Percentiles rank a stretch among this genome's conserved stretches.
Evolutionary conservation across 2,113 vertebrate genomes (phyloP).

Genomic region (Salvelinus alpinus): DNA sequence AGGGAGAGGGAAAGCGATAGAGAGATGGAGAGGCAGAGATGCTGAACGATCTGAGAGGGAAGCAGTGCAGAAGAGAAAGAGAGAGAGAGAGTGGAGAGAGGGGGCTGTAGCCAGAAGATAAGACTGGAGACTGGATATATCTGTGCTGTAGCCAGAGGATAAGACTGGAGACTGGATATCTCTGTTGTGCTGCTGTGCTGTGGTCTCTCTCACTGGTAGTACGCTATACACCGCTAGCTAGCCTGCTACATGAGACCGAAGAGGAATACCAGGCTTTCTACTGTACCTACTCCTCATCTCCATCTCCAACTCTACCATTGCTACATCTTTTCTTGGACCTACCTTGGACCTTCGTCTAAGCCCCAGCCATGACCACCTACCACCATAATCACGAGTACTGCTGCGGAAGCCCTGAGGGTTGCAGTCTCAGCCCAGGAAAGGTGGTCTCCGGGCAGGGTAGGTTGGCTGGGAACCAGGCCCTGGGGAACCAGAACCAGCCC

Average conservation of each 20-base stretch:
- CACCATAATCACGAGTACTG: conserved; percentile 75
- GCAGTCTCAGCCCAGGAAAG: conserved; percentile 38
- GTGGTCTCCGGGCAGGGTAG: conserved; percentile 41
- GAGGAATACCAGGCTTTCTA: not conserved
- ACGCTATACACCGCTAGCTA: not conserved
- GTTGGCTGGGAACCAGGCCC: conserved; percentile 60
- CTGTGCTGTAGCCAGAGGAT: conserved; percentile 39
- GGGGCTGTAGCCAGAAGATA: conserved; percentile 39
- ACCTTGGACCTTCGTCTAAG: not conserved
- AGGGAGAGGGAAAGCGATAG: conserved; percentile 34
- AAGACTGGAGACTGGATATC: not conserved
- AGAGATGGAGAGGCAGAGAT: conserved; percentile 27
- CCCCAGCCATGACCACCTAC: conserved; percentile 69
- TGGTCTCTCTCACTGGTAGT: conserved; percentile 8
- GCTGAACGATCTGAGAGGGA: not conserved
- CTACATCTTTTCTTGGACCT: not conserved
- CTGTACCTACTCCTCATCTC: not conserved
- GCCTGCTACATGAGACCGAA: conserved; percentile 7
- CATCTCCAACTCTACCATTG: not conserved
- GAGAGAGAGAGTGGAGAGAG: conserved; percentile 16
- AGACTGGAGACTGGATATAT: not conserved
- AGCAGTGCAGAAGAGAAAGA: conserved; percentile 15
- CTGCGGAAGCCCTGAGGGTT: conserved; percentile 61
- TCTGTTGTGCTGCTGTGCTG: conserved; percentile 30
- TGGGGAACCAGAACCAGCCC: conserved; percentile 34